Percentiles rank a stretch among this genome's conserved stretches.
Evolutionary conservation across 2,888 invertebrate species (phyloP).

Genomic region (Oscheius myriophilus): DNA sequence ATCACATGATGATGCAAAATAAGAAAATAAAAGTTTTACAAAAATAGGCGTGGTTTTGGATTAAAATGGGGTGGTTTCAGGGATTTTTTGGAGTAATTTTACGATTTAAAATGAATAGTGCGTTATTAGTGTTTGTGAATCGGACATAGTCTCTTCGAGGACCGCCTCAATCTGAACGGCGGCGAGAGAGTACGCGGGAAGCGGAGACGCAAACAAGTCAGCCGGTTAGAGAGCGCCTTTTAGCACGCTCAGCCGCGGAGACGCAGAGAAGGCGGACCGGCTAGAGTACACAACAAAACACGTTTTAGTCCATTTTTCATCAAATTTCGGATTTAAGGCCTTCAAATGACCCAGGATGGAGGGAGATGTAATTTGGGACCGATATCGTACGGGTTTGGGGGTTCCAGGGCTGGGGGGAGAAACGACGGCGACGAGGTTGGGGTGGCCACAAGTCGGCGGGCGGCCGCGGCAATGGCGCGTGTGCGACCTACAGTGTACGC

Average conservation of each 20-base stretch:
- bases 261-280: conserved; percentile 19
- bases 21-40: too few species aligned
- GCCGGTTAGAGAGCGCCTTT: conserved; percentile 8
- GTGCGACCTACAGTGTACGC: conserved; percentile 28
- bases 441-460: conserved; percentile 23
- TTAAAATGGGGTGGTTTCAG: too few species aligned
- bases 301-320: conserved; percentile 4
- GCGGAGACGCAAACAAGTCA: conserved; percentile 29
- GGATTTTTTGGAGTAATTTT: background rate
- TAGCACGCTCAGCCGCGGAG: background rate
- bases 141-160: conserved; percentile 25
- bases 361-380: too few species aligned
- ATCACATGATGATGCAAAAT: too few species aligned
- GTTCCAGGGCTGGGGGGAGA: too few species aligned
- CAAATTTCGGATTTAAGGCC: background rate
- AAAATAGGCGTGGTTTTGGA: too few species aligned
- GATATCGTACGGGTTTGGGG: too few species aligned
- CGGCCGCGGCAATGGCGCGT: conserved; percentile 25
- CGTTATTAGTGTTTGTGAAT: conserved; percentile 23
- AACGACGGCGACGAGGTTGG: background rate
- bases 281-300: conserved; percentile 23
- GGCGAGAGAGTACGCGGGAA: background rate
- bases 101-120: conserved; percentile 1
- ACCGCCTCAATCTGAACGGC: conserved; percentile 29
- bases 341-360: too few species aligned